Percentiles rank a stretch among this genome's conserved stretches.
These are phyloP conservation scores for Cheilosia urbana DNA, from an alignment of 2,888 invertebrate species.

Conservation along the genomic window DNA sequence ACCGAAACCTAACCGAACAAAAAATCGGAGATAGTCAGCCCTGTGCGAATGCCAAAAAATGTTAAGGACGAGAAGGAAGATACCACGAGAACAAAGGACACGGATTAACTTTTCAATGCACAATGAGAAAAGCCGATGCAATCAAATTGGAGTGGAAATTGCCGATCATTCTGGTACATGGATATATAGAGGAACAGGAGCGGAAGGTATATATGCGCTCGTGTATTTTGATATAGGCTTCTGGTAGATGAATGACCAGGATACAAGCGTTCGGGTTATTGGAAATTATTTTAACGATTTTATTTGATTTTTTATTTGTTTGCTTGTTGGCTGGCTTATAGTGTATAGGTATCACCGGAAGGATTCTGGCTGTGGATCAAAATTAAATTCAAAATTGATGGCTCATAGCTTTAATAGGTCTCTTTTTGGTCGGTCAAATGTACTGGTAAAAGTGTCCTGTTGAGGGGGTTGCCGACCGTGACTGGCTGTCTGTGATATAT, in stretches of 20 bases:
- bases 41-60: constrained; percentile 29
- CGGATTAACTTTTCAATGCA: constrained; percentile 74
- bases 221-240: constrained; percentile 30
- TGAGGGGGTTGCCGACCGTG: not conserved
- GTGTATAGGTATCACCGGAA: constrained; percentile 8
- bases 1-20: constrained; percentile 3
- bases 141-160: constrained; percentile 75
- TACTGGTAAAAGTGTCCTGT: constrained; percentile 11
- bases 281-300: constrained; percentile 70
- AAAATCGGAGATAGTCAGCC: constrained; percentile 34
- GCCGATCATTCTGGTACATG: constrained; percentile 43
- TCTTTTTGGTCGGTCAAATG: constrained; percentile 21
- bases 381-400: constrained; percentile 68
- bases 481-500: not conserved
- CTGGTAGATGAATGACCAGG: constrained; percentile 63
- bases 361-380: constrained; percentile 54
- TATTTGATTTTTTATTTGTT: constrained; percentile 41
- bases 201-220: not conserved
- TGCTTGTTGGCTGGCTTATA: not conserved
- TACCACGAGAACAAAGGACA: constrained; percentile 68
- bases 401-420: constrained; percentile 68
- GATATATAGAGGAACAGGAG: not conserved
- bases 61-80: constrained; percentile 26
- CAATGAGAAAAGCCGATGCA: constrained; percentile 75
- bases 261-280: constrained; percentile 65